Conservation (phyloP, 2,888 invertebrate genomes). For the Chromoteleia sp. region DNA sequence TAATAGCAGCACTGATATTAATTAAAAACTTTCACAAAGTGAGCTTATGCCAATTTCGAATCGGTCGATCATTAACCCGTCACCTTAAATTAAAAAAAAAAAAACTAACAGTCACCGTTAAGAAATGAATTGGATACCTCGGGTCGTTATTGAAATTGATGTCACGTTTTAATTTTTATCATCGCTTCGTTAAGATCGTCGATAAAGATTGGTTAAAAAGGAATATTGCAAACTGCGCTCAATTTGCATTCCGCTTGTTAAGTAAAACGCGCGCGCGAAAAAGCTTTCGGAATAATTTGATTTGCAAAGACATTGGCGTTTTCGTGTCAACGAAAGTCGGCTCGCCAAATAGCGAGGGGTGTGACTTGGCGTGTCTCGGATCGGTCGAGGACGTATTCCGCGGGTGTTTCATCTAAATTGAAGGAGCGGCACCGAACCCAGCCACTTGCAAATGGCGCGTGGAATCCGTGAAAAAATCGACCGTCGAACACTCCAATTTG, state of each 20-base stretch:
- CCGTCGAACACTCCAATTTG: conserved; percentile 18
- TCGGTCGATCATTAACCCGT: too few relatives aligned
- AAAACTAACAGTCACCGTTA: too few relatives aligned
- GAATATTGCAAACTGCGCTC: conserved; percentile 3
- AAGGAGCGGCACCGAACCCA: conserved; percentile 46
- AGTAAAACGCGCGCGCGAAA: background rate
- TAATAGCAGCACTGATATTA: too few relatives aligned
- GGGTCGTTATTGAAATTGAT: conserved; percentile 2
- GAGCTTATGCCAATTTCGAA: too few relatives aligned
- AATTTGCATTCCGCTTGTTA: conserved; percentile 29
- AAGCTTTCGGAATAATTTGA: conserved; percentile 38
- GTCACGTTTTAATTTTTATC: conserved; percentile 5
- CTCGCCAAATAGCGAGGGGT: conserved; percentile 40
- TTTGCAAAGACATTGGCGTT: conserved; percentile 33
- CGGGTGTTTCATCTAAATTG: conserved; percentile 42
- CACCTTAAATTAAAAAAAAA: too few relatives aligned
- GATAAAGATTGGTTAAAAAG: conserved; percentile 9
- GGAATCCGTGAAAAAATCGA: conserved; percentile 27
- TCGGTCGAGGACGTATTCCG: conserved; percentile 46
- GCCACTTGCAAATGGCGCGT: conserved; percentile 33
- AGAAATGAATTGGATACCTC: too few relatives aligned
- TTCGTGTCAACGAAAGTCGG: conserved; percentile 41
- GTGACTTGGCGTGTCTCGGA: conserved; percentile 52
- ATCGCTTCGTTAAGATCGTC: background rate
- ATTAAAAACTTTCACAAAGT: too few relatives aligned